Percentiles rank a stretch among this genome's conserved stretches.
Conservation (phyloP, 53 echinoderm and acorn worm genomes). For the Astropecten irregularis region DNA sequence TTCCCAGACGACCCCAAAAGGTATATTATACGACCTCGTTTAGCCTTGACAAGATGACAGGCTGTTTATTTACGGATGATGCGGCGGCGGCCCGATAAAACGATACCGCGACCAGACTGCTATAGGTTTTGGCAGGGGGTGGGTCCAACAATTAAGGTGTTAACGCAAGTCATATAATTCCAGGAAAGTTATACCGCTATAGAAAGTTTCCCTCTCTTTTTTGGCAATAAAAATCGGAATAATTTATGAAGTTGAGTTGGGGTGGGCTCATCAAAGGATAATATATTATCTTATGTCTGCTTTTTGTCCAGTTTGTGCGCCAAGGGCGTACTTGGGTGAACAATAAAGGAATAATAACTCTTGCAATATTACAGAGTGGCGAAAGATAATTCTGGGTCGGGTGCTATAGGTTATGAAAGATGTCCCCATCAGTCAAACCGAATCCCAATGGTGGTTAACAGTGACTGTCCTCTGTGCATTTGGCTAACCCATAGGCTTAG, state of each 20-base stretch:
- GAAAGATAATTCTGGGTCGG: no score
- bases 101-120: background rate
- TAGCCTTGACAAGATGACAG: background rate
- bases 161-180: background rate
- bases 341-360: no score
- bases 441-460: no score
- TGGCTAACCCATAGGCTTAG: no score
- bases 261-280: background rate
- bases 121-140: background rate
- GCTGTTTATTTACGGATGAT: constrained; percentile 44
- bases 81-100: background rate
- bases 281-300: background rate
- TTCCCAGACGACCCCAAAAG: background rate
- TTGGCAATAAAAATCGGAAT: constrained; percentile 3
- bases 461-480: no score
- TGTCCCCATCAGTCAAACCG: no score
- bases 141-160: background rate
- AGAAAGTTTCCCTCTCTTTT: no score
- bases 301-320: background rate
- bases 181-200: background rate
- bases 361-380: no score
- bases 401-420: no score
- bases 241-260: background rate
- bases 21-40: constrained; percentile 4
- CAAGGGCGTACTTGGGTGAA: no score